Base-by-base conservation (phyloP, 2,113 vertebrate species). In the Anolis sagrei region DNA sequence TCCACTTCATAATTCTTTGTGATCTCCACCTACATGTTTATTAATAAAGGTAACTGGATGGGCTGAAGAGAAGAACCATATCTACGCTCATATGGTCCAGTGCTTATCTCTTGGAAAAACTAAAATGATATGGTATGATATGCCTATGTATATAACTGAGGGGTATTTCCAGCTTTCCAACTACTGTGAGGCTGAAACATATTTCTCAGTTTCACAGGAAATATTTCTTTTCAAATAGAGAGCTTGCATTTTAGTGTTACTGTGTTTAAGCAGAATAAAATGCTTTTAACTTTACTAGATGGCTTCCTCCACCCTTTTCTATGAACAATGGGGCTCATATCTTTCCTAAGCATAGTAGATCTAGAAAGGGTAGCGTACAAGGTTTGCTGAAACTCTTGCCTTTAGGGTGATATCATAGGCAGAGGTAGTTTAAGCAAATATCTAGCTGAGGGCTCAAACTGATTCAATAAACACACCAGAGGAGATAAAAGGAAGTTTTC, bases 391-490 rank as follows among this genome's bases (percentile, higher is more conserved):
- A 83, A 32, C 39, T 89, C 89, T 88, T 91, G 89, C 70, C 79
- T 90, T 92, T 92, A 87, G 5, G 3, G 86, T 95, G 94, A 95
- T 92, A 95, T 77, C 93, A 94, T 91, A 86, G 94, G 68, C 93
- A 95, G 92, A 64, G 62, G 25, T 23, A 64, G 93, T 93, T 87
- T 93, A 49, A 81, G 69, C 90, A 89, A 94, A 82, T 94, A 89
- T 84, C 86, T 93, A 82, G 89, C 89, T 92, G 89, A 93, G 86
- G 89, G 88, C 75, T 92, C 90, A 89, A 95, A 92, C 85, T 89
- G 89, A 93, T 94, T 95, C 92, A 92, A 92, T 95, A 95, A 96
- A 95, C 95, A 96, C 94, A 84, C 85, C 85, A 44, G 87, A 39
- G 78, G 83, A 89, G 94, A 94, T 94, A 89, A 95, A 95, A 94